Base-by-base conservation (phyloP, 1,140 invertebrate genomes). In the Drepana arcuata region DNA sequence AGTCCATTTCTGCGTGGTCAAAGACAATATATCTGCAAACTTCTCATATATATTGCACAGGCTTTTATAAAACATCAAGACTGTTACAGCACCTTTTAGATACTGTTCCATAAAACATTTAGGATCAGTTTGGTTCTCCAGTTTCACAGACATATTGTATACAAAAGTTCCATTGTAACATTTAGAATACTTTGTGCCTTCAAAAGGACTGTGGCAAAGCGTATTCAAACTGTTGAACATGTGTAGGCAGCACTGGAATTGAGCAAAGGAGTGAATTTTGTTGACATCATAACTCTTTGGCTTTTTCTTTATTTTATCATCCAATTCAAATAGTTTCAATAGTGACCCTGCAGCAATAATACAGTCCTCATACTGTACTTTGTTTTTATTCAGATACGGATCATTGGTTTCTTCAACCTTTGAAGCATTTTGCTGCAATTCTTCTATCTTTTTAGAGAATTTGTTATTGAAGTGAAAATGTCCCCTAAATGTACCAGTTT, bases 91-190 rank as follows among this genome's bases (percentile, higher is more conserved):
- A 66, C 84, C 51, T 67, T 81, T 50, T 34, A 88, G 28, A 58
- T 85, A 56, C 57, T 74, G 58, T 24, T 82, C 64, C 7, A 90
- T 57, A 58, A 88, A 90, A 16, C 41, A 49, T 13, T 74, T 52
- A 2, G 88, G 69, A 54, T 89, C 73, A 1, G 50, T 30, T 7
- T 87, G 83, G 33, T 71, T 80, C 36, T 84, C 83, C 30, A 91
- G 78, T 50, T 87, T 85, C 29, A 72, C 59, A 48, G 86, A 88
- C 5, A 92, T 71, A 84, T 93, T 93, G 52, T 93, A 93, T 2
- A 91, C 49, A 60, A 93, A 88, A 4, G 90, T 90, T 0, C 92
- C 91, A 77, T 92, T 90, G 46, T 85, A 92, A 29, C 88, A 80
- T 48, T 87, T 84, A 26, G 80, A 84, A 58, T 89, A 82, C 21